phyloP scores from a whole-genome alignment of 53 echinoderm and acorn worm genomes.

The Echinometra lucunter region DNA sequence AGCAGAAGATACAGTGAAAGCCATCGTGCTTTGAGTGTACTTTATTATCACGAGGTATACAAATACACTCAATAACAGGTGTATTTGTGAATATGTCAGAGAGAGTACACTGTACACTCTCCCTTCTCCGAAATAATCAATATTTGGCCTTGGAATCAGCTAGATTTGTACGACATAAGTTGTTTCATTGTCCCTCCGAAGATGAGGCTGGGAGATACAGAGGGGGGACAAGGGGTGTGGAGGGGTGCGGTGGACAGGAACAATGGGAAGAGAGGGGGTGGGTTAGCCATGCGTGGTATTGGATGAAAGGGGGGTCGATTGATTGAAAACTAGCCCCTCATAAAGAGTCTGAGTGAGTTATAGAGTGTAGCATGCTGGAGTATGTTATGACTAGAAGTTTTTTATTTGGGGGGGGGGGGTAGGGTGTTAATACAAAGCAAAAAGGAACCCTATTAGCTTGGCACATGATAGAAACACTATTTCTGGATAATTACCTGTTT shows the following conservation, averaged over 20 bases:
- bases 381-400: background rate
- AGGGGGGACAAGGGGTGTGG: background rate
- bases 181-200: background rate
- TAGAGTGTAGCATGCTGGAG: background rate
- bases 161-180: slow-evolving; percentile 36
- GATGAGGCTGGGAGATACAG: background rate
- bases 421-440: no score
- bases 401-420: no score
- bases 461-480: no score
- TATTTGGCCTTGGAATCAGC: slow-evolving; percentile 28
- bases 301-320: background rate
- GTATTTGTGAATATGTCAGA: background rate
- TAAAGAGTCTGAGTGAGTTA: background rate
- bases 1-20: no score
- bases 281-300: slow-evolving; percentile 37
- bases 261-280: slow-evolving; percentile 19
- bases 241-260: background rate
- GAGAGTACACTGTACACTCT: background rate
- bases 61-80: slow-evolving; percentile 11
- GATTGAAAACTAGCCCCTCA: background rate
- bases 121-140: slow-evolving; percentile 24
- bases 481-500: no score
- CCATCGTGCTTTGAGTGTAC: background rate
- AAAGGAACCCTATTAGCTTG: no score
- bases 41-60: background rate